These are phyloP conservation scores for Enteromius radiatus DNA, from an alignment of 2,797 vertebrate species.

Conservation along the genomic window DNA sequence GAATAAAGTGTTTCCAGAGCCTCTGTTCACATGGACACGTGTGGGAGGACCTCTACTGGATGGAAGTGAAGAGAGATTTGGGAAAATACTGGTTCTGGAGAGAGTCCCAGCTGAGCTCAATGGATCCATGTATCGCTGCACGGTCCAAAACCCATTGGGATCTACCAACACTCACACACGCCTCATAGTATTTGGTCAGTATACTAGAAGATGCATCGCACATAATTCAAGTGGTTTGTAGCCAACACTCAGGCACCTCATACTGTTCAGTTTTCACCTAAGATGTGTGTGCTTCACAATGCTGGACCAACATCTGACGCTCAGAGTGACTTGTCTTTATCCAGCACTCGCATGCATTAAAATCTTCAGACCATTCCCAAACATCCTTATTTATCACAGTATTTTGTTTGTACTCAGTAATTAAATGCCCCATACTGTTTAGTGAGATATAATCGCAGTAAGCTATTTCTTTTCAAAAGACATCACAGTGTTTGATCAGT, in stretches of 20 bases:
- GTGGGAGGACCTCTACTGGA: slow-evolving; percentile 89
- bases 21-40: slow-evolving; percentile 91
- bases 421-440: slow-evolving; percentile 18
- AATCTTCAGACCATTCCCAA: slow-evolving; percentile 8
- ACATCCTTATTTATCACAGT: slow-evolving; percentile 8
- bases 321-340: slow-evolving; percentile 3
- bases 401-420: slow-evolving; percentile 9
- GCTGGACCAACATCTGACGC: slow-evolving; percentile 13
- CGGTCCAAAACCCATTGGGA: slow-evolving; percentile 91
- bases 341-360: not conserved
- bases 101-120: slow-evolving; percentile 91
- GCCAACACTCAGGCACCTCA: slow-evolving; percentile 9
- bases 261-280: not conserved
- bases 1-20: slow-evolving; percentile 94
- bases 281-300: not conserved
- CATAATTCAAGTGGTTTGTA: not conserved
- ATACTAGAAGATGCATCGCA: not conserved
- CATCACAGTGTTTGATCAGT: slow-evolving; percentile 13
- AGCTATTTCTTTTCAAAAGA: slow-evolving; percentile 21
- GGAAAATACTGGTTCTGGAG: slow-evolving; percentile 88
- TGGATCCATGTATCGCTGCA: slow-evolving; percentile 94
- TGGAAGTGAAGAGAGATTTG: slow-evolving; percentile 81
- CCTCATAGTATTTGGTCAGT: slow-evolving; percentile 91
- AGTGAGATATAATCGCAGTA: not conserved
- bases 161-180: slow-evolving; percentile 91